phyloP scores from a whole-genome alignment of 2,888 invertebrate species.

The Microchrysa polita region DNA sequence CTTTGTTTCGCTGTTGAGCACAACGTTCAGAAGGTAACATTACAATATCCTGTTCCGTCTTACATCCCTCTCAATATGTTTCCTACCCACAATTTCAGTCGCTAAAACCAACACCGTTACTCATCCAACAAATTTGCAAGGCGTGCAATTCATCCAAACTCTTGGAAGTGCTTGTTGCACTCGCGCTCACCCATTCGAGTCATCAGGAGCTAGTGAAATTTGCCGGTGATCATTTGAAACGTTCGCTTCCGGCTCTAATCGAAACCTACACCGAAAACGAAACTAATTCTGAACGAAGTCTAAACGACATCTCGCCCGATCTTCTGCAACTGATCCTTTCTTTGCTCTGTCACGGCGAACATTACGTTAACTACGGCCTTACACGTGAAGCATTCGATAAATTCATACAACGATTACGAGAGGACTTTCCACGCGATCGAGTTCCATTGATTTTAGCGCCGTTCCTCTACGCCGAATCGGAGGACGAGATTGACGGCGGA shows the following conservation, averaged over 20 bases:
- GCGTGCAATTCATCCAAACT: conserved; percentile 86
- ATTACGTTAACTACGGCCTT: conserved; percentile 71
- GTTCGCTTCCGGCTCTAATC: conserved; percentile 84
- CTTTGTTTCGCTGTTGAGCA: conserved; percentile 89
- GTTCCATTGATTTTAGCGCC: conserved; percentile 92
- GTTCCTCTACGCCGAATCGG: conserved; percentile 83
- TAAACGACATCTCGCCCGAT: conserved; percentile 91
- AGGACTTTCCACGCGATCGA: conserved; percentile 88
- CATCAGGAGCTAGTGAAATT: conserved; percentile 78
- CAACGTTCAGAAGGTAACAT: conserved; percentile 75
- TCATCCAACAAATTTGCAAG: conserved; percentile 86
- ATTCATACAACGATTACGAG: conserved; percentile 82
- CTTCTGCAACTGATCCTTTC: conserved; percentile 84
- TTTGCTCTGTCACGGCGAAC: conserved; percentile 68
- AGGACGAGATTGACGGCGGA: conserved; percentile 65
- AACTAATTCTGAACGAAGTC: conserved; percentile 79
- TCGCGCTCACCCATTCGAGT: conserved; percentile 84
- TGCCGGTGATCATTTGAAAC: conserved; percentile 82
- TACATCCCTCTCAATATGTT: neutral
- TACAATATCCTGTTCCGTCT: neutral
- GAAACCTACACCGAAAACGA: conserved; percentile 87
- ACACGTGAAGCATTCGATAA: conserved; percentile 79
- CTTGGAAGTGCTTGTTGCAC: conserved; percentile 90
- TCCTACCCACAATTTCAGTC: conserved; percentile 66
- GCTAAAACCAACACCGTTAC: conserved; percentile 79